Evolutionary conservation across 1,140 invertebrate genomes (phyloP), one percentile per base, ranked within the genome.

Genomic region (Dryas iulia): DNA sequence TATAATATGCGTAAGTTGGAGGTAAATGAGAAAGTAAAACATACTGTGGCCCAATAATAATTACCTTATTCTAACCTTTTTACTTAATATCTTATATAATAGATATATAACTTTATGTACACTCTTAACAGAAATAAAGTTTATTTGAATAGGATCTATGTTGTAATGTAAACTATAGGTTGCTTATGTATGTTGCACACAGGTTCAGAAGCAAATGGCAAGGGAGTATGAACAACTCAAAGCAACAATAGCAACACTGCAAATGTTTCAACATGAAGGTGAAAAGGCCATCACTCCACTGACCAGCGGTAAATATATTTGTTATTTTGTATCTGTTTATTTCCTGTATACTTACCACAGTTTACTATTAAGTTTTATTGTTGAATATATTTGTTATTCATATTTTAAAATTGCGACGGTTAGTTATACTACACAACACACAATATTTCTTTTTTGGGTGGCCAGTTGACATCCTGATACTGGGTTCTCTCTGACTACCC

Each of bases 151-250:
- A n/a, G n/a, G n/a, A n/a, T n/a, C n/a, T 35, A 39, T 39, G 3
- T 4, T 18, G 18, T 14, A 39, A 18, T 39, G 35, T 39, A 14
- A 18, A 12, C 21, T 7, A 47, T 47, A 47, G 7, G 5, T 39
- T n/a, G n/a, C 30, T 31, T 31, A 18, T 25, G 24, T n/a, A 56
- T 56, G 12, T 47, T 4, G 23, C 53, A 25, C 3, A 30, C 82
- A 98, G 97, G 95, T 98, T 10, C 97, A 98, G 83, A 96, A 97
- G 78, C 96, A 98, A 89, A 96, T 99, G 78, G 95, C 94, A 25
- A 93, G 95, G 57, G 98, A 99, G 89, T 98, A 97, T 89, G 97
- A 98, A 82, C 95, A 97, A 86, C 95, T 99, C 0, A 98, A 98
- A 91, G 95, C 95, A 56, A 92, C 92, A n/a, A 82, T 92, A 74